Conservation (phyloP, 2,113 vertebrate genomes). For the Cyanoliseus patagonus region DNA sequence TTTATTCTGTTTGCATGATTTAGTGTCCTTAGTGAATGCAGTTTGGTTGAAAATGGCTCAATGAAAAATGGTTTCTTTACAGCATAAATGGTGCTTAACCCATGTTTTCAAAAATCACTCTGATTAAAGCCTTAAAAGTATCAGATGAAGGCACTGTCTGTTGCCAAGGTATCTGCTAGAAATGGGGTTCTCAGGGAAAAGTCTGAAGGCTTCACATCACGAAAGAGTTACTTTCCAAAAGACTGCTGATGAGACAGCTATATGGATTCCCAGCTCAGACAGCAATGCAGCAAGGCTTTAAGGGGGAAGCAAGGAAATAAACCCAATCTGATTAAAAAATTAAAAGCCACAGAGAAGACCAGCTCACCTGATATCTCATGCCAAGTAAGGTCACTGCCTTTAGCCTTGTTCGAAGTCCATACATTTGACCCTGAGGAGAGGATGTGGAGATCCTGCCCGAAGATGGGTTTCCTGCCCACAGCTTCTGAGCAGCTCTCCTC, state of each 20-base stretch:
- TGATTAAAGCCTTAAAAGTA: conserved; percentile 57
- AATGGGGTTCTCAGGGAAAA: neutral
- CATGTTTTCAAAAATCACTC: conserved; percentile 46
- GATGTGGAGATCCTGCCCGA: neutral
- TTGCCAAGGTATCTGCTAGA: conserved; percentile 45
- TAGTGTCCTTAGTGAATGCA: neutral
- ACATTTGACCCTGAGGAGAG: neutral
- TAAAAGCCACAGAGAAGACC: neutral
- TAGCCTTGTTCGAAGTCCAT: neutral
- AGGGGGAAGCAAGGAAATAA: neutral
- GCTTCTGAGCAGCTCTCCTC: neutral
- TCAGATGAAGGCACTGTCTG: conserved; percentile 1
- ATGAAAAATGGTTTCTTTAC: conserved; percentile 56
- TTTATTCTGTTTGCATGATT: conserved; percentile 50
- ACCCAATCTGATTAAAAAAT: neutral
- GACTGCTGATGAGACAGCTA: neutral
- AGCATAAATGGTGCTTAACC: conserved; percentile 42
- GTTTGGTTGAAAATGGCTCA: conserved; percentile 44
- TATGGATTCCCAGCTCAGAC: neutral
- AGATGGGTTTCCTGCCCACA: neutral
- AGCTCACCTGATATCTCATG: neutral
- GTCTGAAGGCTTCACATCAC: neutral
- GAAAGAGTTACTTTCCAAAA: neutral
- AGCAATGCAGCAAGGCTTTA: neutral
- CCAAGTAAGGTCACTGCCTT: neutral